Percentiles rank a stretch among this genome's conserved stretches.
Conservation (phyloP, 2,797 vertebrate genomes). For the Florisuga fusca region DNA sequence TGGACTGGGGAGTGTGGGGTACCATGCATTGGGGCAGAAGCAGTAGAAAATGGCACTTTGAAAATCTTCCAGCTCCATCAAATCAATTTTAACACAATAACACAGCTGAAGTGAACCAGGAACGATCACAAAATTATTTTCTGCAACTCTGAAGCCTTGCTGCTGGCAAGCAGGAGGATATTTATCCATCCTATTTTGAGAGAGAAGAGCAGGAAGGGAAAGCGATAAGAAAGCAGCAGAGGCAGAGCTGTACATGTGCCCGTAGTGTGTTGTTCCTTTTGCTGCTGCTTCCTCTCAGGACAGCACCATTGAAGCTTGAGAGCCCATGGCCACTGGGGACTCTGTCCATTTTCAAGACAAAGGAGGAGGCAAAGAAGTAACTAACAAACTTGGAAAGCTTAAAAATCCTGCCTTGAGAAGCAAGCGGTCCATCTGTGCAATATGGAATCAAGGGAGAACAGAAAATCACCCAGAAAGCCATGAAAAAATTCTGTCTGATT, state of each 20-base stretch:
- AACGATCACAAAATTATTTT: accelerated
- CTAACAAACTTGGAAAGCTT: not conserved
- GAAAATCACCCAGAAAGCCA: not conserved
- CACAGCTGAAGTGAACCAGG: not conserved
- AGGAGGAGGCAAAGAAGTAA: not conserved
- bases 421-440: accelerated
- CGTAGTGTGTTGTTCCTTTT: not conserved
- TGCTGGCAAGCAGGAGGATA: not conserved
- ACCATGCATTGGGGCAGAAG: accelerated
- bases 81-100: not conserved
- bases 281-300: slow-evolving; percentile 21
- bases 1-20: accelerated
- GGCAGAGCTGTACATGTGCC: not conserved
- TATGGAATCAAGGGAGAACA: not conserved
- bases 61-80: not conserved
- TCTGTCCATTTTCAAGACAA: not conserved
- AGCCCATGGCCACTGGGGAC: not conserved
- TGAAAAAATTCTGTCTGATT: not conserved
- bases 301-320: not conserved
- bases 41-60: not conserved
- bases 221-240: slow-evolving; percentile 16
- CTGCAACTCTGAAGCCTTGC: not conserved
- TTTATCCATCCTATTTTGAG: slow-evolving; percentile 65
- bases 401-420: not conserved
- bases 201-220: slow-evolving; percentile 39